Percentiles rank a stretch among this genome's conserved stretches.
These are phyloP conservation scores for Plusia festucae DNA, from an alignment of 2,888 invertebrate genomes.

Conservation along the genomic window DNA sequence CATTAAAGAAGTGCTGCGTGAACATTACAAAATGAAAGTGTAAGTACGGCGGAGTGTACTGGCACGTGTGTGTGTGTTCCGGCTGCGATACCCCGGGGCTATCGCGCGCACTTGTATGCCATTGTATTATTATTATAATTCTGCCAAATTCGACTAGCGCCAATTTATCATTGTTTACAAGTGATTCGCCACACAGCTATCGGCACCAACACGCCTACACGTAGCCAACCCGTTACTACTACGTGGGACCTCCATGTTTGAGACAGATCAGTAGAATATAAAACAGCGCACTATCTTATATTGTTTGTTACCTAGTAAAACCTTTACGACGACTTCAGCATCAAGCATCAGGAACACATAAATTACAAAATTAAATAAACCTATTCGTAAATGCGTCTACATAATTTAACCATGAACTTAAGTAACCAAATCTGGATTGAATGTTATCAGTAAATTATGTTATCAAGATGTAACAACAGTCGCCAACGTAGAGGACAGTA, in stretches of 20 bases:
- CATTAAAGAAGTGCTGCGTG: constrained; percentile 4
- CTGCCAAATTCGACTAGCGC: constrained; percentile 54
- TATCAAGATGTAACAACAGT: constrained; percentile 3
- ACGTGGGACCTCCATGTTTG: too few species aligned
- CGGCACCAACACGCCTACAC: background rate
- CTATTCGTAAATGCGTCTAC: background rate
- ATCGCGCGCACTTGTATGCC: constrained; percentile 56
- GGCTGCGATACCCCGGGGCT: constrained; percentile 55
- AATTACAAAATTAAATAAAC: background rate
- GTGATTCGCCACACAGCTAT: background rate
- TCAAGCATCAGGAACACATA: too few species aligned
- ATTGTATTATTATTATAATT: constrained; percentile 45
- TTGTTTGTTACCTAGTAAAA: too few species aligned
- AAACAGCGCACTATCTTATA: too few species aligned
- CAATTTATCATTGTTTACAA: constrained; percentile 17
- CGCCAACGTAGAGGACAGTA: constrained; percentile 41
- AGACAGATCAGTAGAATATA: too few species aligned
- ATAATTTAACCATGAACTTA: constrained; percentile 2
- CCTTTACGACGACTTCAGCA: too few species aligned
- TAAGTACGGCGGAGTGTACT: constrained; percentile 2
- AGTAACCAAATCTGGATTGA: constrained; percentile 68
- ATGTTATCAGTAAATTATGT: constrained; percentile 12
- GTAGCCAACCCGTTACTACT: too few species aligned
- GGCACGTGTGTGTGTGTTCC: constrained; percentile 9
- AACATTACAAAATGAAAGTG: constrained; percentile 25